Evolutionary conservation across 2,113 vertebrate species (phyloP), one percentile per base, ranked within the genome.

Genomic region (Aplodontia rufa): DNA sequence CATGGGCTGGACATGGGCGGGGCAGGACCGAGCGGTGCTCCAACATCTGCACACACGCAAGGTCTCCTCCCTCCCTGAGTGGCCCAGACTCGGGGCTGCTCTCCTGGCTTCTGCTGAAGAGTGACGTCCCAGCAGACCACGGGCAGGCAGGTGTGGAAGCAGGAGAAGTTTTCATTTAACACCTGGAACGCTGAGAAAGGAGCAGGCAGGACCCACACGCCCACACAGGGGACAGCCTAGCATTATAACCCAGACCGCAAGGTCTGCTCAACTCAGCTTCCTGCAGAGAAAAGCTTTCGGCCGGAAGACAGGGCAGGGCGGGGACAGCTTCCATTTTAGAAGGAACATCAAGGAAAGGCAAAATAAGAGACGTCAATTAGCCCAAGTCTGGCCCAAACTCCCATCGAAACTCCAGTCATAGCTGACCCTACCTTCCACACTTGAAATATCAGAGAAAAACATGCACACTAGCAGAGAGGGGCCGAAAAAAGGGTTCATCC

Each of bases 361-460:
- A 75, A 75, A n/a, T 5, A 58, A 71, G 32, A 30, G 5, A 74
- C 55, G 30, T 78, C 26, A 51, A 14, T 28, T 40, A 81, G 80
- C 55, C 86, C 86, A 86, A 82, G 78, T 49, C 55, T 35, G 14
- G 74, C 49, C 35, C 62, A 62, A 83, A 69, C 16, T 6, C 60
- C 60, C 53, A n/a, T 30, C 32, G 81, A 62, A 83, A 69, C 16
- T 6, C 60, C 60, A 60, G 40, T 30, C 32, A 85, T 35, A 35
- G 55, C 6, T 35, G 62, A 60, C 45, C 42, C 3, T 49, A 35
- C 11, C 69, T 87, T 19, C 75, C 10, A 14, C 13, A 49, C 26
- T 85, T 47, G 96, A 80, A 95, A 42, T 17, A 64, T 30, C 82
- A 71, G 20, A 85, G 78, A 66, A 72, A 94, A 88, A 66, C n/a